Base-by-base conservation (phyloP, 1,140 invertebrate genomes). In the Mylabris phalerata region DNA sequence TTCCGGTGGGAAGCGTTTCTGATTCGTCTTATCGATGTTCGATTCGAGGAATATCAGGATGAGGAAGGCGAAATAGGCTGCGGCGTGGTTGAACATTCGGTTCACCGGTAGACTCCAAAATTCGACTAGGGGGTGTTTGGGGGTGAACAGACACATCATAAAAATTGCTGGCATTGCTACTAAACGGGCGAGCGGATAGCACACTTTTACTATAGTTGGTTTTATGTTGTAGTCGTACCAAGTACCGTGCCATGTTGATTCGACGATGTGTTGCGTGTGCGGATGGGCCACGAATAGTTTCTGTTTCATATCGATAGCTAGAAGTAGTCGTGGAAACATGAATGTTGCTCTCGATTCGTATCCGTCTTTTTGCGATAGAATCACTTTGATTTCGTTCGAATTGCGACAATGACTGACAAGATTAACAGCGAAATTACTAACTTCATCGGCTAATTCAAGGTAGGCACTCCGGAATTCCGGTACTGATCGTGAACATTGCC, bases 231-330 rank as follows among this genome's bases (percentile, higher is more conserved):
- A 84, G 24, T 76, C 75, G 58, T 77, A 70, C 77, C 80, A 83
- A 27, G 79, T 74, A 0, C 77, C 81, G 3, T 76, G 64, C 84
- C 84, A 74, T 10, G 65, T 63, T 5, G 68, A 50, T 55, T 73
- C 70, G 4, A 74, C 63, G 38, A 74, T 69, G 69, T 87, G 84
- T 71, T 90, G 88, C 13, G 85, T 82, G 64, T 88, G 85, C 0
- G 85, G 81, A 71, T 89, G 85, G 2, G 87, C 84, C 0, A 90
- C 84, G 67, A 90, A 89, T 67, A 79, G 79, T 68, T 87, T 89
- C 65, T 90, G 86, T 61, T 84, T 81, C 66, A 82, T 83, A 66
- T 87, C 84, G 56, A 90, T 78, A 0, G 86, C 87, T 51, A 89
- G 71, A 50, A 86, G 78, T 2, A 90, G 69, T 27, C 87, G 72